Conservation (phyloP, 2,888 invertebrate species). For the Toxonevra muliebris region DNA sequence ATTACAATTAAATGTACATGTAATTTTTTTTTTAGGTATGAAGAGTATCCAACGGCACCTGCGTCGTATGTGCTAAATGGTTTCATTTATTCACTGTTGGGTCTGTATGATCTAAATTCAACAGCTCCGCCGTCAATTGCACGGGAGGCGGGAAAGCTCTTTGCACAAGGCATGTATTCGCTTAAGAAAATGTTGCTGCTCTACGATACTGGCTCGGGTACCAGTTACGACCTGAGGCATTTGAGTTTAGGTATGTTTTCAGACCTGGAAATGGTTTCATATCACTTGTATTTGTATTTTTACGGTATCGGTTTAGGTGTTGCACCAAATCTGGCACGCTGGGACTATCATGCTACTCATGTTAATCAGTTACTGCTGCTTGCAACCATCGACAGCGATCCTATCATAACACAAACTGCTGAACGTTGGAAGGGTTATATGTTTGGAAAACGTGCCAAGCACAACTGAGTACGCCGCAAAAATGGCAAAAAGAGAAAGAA, state of each 20-base stretch:
- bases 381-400: conserved; percentile 84
- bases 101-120: conserved; percentile 92
- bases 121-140: conserved; percentile 77
- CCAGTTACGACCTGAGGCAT: conserved; percentile 95
- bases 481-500: conserved; percentile 12
- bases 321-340: conserved; percentile 93
- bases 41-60: conserved; percentile 97
- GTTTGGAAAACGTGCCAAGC: conserved; percentile 92
- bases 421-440: conserved; percentile 95
- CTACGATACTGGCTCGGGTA: conserved; percentile 95
- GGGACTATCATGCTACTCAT: conserved; percentile 99
- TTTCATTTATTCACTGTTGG: conserved; percentile 96
- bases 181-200: conserved; percentile 87
- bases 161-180: conserved; percentile 85
- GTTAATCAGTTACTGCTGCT: conserved; percentile 93
- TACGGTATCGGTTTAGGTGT: conserved; percentile 62
- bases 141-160: conserved; percentile 78
- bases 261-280: not conserved
- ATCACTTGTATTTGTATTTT: not conserved
- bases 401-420: conserved; percentile 83
- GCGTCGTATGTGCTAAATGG: conserved; percentile 97
- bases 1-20: not conserved
- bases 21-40: conserved; percentile 73
- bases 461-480: conserved; percentile 73
- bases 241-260: conserved; percentile 75